These are phyloP conservation scores for Cephalopachus bancanus DNA, from an alignment of 2,797 vertebrate genomes.

Conservation along the genomic window DNA sequence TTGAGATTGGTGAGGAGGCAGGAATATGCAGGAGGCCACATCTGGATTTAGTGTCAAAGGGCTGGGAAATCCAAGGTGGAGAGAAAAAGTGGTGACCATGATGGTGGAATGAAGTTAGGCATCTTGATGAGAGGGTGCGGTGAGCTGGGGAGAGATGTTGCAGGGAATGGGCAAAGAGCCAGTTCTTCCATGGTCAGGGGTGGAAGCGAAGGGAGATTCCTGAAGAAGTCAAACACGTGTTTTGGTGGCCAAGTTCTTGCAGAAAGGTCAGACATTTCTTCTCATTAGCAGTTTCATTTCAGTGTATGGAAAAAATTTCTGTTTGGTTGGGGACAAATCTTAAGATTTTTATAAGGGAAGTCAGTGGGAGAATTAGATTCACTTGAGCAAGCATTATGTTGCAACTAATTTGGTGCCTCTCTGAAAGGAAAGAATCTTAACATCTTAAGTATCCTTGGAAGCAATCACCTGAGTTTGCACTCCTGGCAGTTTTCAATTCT, in stretches of 20 bases:
- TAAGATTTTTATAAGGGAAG: neutral
- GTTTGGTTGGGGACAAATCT: neutral
- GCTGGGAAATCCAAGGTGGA: neutral
- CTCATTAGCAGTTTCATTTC: neutral
- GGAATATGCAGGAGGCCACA: neutral
- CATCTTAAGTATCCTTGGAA: neutral
- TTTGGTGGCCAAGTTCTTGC: neutral
- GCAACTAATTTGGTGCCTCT: neutral
- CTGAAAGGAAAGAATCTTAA: neutral
- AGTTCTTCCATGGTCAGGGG: accelerated
- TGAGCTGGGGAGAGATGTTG: accelerated
- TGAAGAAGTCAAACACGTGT: neutral
- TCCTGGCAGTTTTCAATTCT: neutral
- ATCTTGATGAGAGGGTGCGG: neutral
- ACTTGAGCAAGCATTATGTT: neutral
- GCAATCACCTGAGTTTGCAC: accelerated
- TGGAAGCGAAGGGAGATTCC: too few relatives aligned
- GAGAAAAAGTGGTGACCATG: neutral
- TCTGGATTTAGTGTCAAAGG: neutral
- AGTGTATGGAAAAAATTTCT: neutral
- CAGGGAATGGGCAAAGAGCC: neutral
- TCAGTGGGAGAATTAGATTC: neutral
- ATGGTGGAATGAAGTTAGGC: neutral
- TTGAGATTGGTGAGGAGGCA: neutral
- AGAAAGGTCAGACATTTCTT: neutral